Conservation (phyloP, 2,888 invertebrate genomes). For the Taenaris catops region DNA sequence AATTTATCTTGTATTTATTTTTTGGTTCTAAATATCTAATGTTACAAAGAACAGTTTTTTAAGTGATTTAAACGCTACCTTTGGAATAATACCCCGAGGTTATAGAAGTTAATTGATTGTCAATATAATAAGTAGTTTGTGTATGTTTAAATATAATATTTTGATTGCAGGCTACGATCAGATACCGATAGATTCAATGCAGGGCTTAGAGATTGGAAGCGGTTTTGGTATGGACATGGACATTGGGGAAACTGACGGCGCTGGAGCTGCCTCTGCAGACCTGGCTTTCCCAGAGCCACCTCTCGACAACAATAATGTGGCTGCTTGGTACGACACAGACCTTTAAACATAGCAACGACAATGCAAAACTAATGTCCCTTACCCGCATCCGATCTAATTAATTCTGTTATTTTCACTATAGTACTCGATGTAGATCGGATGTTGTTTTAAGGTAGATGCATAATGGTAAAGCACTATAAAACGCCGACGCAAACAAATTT, state of each 20-base stretch:
- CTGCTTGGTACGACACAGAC: constrained; percentile 99
- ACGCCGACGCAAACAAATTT: too few relatives aligned
- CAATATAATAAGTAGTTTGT: too few relatives aligned
- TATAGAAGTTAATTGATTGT: too few relatives aligned
- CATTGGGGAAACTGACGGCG: constrained; percentile 91
- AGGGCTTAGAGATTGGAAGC: constrained; percentile 94
- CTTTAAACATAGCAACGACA: constrained; percentile 57
- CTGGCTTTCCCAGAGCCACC: constrained; percentile 90
- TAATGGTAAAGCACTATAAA: not conserved
- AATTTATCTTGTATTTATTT: too few relatives aligned
- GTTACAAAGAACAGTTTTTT: too few relatives aligned
- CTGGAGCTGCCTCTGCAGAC: constrained; percentile 88
- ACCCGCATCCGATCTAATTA: too few relatives aligned
- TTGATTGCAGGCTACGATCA: constrained; percentile 92
- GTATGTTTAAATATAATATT: not conserved
- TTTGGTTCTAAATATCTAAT: too few relatives aligned
- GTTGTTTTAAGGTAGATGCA: constrained; percentile 6
- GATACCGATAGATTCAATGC: constrained; percentile 98
- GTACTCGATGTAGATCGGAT: too few relatives aligned
- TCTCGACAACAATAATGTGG: constrained; percentile 94
- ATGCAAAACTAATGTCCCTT: too few relatives aligned
- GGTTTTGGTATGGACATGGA: constrained; percentile 96
- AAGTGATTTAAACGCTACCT: too few relatives aligned
- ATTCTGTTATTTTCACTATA: too few relatives aligned
- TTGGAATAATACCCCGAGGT: too few relatives aligned